Evolutionary conservation across 2,888 invertebrate species (phyloP), one percentile per base, ranked within the genome.

Genomic region (Pseudococcus viburni): DNA sequence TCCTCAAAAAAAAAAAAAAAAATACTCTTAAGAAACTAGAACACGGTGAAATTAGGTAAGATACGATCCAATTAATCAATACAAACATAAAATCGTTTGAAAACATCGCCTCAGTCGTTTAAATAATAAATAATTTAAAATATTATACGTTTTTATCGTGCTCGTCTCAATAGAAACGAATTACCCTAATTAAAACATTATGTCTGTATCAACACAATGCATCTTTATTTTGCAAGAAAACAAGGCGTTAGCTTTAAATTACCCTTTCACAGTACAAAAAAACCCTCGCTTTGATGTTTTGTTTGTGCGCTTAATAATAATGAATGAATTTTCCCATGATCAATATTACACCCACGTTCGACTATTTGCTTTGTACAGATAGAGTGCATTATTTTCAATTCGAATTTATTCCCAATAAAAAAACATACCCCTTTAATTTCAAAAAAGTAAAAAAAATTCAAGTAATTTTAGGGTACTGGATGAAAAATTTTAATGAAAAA

Each of bases 381-480:
- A 73, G 33, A 73, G 73, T 73, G 73, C 73, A 73, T 73, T 73
- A 73, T 33, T 39, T 17, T 33, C 73, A 17, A 68, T 7, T 19
- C 9, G 17, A 73, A 73, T 51, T 15, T 12, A n/a, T n/a, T n/a
- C n/a, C n/a, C n/a, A n/a, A n/a, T n/a, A n/a, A n/a, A 8, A 15
- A 51, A 51, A 59, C 2, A 59, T n/a, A 17, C n/a, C 59, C 59
- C 26, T 33, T 33, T 3, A 33, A n/a, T n/a, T n/a, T n/a, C n/a
- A n/a, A n/a, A n/a, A n/a, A n/a, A 33, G 26, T 33, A 2, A 3
- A 33, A 33, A 33, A 33, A 33, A 2, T 33, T 33, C 3, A 1
- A 33, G 26, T 2, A 22, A 64, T 11, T 64, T 15, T 9, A 5
- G 59, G 0, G 19, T 4, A 15, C n/a, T 0, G 5, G 3, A n/a